phyloP scores from a whole-genome alignment of 2,888 invertebrate species.

The Archips xylosteana region DNA sequence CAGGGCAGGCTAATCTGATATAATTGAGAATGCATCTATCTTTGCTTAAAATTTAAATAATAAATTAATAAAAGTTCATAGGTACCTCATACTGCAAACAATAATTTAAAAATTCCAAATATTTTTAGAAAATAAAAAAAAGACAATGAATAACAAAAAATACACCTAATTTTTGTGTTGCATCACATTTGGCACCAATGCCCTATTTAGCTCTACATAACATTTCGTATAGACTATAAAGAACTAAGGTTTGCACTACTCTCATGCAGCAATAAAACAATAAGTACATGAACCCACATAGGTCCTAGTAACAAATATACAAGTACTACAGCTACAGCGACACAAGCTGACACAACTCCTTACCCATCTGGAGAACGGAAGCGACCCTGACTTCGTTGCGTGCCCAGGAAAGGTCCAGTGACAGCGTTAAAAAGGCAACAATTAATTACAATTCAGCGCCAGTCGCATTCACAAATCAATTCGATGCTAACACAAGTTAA shows the following conservation, averaged over 20 bases:
- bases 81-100: too few species aligned
- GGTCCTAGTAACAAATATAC: neutral
- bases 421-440: conserved; percentile 85
- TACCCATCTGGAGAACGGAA: conserved; percentile 91
- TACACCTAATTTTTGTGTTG: too few species aligned
- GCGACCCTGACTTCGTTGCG: conserved; percentile 88
- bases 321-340: neutral
- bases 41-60: too few species aligned
- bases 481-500: neutral
- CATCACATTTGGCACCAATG: too few species aligned
- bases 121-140: too few species aligned
- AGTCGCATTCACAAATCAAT: conserved; percentile 32
- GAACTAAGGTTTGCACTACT: neutral
- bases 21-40: too few species aligned
- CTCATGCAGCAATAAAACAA: neutral
- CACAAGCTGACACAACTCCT: conserved; percentile 53
- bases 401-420: conserved; percentile 77
- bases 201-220: too few species aligned
- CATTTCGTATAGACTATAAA: too few species aligned
- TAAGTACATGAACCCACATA: neutral
- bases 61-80: too few species aligned
- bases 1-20: too few species aligned
- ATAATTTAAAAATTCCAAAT: too few species aligned
- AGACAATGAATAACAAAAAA: too few species aligned
- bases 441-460: conserved; percentile 82